Conservation (phyloP, 1,140 invertebrate genomes). For the Drosophila paulistorum region DNA sequence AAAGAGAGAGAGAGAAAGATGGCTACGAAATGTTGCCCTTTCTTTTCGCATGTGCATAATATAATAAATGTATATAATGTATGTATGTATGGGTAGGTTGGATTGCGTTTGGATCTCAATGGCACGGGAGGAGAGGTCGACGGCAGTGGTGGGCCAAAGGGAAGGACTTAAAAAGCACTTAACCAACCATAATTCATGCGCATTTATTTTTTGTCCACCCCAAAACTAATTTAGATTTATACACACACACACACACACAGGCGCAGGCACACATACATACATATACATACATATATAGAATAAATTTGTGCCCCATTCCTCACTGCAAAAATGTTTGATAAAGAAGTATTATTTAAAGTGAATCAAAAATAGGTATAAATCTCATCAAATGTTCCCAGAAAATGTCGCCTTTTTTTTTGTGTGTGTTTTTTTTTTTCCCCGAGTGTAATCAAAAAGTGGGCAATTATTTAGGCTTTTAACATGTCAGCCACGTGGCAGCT, state of each 20-base stretch:
- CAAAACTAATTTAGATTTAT: slow-evolving; percentile 31
- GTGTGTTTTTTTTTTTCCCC: not conserved
- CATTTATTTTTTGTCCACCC: slow-evolving; percentile 11
- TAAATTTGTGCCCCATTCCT: too few species aligned
- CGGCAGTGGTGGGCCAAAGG: not conserved
- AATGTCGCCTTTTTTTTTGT: not conserved
- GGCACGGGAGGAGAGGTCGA: not conserved
- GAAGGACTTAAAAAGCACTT: slow-evolving; percentile 28
- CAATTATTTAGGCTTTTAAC: slow-evolving; percentile 73
- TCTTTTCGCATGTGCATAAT: not conserved
- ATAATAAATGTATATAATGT: slow-evolving; percentile 3
- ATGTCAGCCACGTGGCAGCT: slow-evolving; percentile 69
- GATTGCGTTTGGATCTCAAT: not conserved
- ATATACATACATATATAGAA: too few species aligned
- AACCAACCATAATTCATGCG: slow-evolving; percentile 34
- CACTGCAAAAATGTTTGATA: not conserved
- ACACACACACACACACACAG: slow-evolving; percentile 1
- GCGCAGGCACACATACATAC: slow-evolving; percentile 16
- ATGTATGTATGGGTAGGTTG: slow-evolving; percentile 1
- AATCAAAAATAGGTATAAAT: slow-evolving; percentile 38
- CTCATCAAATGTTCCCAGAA: not conserved
- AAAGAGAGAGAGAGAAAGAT: not conserved
- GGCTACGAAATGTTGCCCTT: too few species aligned
- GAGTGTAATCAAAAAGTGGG: slow-evolving; percentile 57
- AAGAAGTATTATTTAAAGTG: not conserved